A percentile compares a stretch with the other conserved stretches of the same genome.
Evolutionary conservation across 35 echinoderm and acorn worm species (phyloP).

Genomic region (Eucidaris tribuloides): DNA sequence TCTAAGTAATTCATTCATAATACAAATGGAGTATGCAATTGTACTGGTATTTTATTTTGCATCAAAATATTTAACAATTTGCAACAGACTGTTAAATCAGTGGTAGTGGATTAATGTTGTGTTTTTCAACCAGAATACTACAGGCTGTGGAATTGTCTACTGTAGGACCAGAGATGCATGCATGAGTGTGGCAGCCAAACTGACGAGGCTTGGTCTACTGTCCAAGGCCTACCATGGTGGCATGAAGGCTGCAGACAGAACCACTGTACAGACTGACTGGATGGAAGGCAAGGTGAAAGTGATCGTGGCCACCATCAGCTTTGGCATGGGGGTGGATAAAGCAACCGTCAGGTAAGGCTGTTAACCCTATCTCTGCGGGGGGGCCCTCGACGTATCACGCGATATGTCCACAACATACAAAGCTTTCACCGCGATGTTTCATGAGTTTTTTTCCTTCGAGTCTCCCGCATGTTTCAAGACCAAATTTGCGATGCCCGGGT

Average conservation of each 20-base stretch:
- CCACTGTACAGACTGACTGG: conserved; percentile 83
- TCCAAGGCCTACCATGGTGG: conserved; percentile 85
- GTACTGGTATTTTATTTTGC: too few species aligned
- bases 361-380: too few species aligned
- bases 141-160: conserved; percentile 96
- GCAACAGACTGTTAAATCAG: too few species aligned
- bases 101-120: background rate
- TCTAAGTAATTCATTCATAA: too few species aligned
- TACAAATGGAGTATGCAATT: too few species aligned
- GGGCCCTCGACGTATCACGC: too few species aligned
- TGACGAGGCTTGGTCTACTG: conserved; percentile 57
- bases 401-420: too few species aligned
- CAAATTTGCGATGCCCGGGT: too few species aligned
- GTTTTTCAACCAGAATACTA: conserved; percentile 9
- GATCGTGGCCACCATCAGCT: conserved; percentile 98
- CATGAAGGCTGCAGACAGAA: conserved; percentile 69
- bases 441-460: too few species aligned
- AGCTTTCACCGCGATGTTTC: too few species aligned
- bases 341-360: conserved; percentile 98
- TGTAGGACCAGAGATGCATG: conserved; percentile 85
- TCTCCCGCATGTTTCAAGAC: too few species aligned
- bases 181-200: conserved; percentile 53
- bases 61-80: too few species aligned
- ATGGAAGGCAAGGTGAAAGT: conserved; percentile 82
- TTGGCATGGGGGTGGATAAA: conserved; percentile 99